Base-by-base conservation (phyloP, 2,888 invertebrate genomes). In the Ochropleura plecta region DNA sequence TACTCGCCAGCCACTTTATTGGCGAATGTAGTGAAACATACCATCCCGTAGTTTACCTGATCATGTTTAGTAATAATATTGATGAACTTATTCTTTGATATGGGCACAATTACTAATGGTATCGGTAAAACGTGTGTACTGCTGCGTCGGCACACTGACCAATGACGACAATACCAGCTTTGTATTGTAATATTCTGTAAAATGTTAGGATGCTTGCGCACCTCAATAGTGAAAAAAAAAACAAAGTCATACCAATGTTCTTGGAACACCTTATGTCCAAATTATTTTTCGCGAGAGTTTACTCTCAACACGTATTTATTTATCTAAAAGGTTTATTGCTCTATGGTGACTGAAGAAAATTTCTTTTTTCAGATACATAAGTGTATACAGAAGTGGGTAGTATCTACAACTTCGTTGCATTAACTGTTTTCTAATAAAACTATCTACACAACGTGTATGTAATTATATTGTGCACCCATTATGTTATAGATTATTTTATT, bases 401-500 rank as follows among this genome's bases (percentile, higher is more conserved):
- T 84, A 78, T 84, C 87, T 80, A 82, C 86, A 73, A 73, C 79
- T 81, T 73, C 69, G 72, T 78, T 85, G 65, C 73, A 77, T 67
- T 87, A 79, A 73, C 63, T 76, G 75, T 87, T 81, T 83, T 87
- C 85, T 81, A 88, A 89, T 88, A 88, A 88, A 90, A 88, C 81
- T 85, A 81, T 87, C 85, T 90, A 90, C 90, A 91, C 84, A 80
- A 87, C 89, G 90, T 92, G 91, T 92, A 90, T 90, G 86, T 90
- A 75, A 83, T 86, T 78, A 81, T 85, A 84, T 76, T 93, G 92
- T 91, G 91, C 93, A 93, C 91, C 87, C 85, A 84, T 88, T 86
- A 88, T 90, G 85, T 90, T 30, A 89, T 90, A 89, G 88, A 89
- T 89, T 88, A 89, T 84, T 89, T 85, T 91, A 86, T 90, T 91